Percentiles rank a stretch among this genome's conserved stretches.
These are phyloP conservation scores for Hirtodrosophila duncani DNA, from an alignment of 2,888 invertebrate species.

Conservation along the genomic window DNA sequence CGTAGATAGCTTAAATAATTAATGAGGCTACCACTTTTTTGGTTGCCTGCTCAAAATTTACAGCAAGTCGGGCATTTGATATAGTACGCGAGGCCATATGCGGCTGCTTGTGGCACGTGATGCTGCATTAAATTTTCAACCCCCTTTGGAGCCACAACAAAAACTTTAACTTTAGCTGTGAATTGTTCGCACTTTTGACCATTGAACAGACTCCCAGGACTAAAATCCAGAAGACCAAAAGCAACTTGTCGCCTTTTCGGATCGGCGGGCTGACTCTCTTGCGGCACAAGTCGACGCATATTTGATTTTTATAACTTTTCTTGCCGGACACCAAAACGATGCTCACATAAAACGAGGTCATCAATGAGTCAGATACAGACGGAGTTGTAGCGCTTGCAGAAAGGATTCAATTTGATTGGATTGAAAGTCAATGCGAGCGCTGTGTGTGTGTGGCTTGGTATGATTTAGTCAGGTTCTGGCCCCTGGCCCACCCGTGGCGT, in stretches of 20 bases:
- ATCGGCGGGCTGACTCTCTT: not conserved
- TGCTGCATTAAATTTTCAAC: slow-evolving; percentile 18
- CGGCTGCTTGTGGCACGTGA: slow-evolving; percentile 56
- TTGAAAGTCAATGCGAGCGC: slow-evolving; percentile 44
- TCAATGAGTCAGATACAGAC: slow-evolving; percentile 31
- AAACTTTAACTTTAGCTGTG: slow-evolving; percentile 40
- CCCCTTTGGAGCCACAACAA: slow-evolving; percentile 10
- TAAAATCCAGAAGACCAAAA: slow-evolving; percentile 24
- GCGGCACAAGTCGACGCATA: slow-evolving; percentile 44
- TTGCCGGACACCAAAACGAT: slow-evolving; percentile 55
- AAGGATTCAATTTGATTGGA: slow-evolving; percentile 74
- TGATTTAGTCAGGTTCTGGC: slow-evolving; percentile 45
- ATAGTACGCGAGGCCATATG: too few species aligned
- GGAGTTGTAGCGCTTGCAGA: slow-evolving; percentile 12
- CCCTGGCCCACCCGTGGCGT: not conserved
- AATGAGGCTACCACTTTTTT: slow-evolving; percentile 52
- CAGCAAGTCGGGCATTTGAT: slow-evolving; percentile 12
- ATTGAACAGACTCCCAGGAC: slow-evolving; percentile 21
- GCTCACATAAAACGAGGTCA: slow-evolving; percentile 65
- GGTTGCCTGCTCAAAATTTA: slow-evolving; percentile 24
- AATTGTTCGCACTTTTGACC: slow-evolving; percentile 61
- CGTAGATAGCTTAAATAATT: slow-evolving; percentile 72
- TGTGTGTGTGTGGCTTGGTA: slow-evolving; percentile 41
- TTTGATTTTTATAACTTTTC: slow-evolving; percentile 65
- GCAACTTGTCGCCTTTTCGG: slow-evolving; percentile 50